A percentile compares a stretch with the other conserved stretches of the same genome.
phyloP scores from a whole-genome alignment of 2,113 vertebrate genomes.

The Montifringilla adamsi region DNA sequence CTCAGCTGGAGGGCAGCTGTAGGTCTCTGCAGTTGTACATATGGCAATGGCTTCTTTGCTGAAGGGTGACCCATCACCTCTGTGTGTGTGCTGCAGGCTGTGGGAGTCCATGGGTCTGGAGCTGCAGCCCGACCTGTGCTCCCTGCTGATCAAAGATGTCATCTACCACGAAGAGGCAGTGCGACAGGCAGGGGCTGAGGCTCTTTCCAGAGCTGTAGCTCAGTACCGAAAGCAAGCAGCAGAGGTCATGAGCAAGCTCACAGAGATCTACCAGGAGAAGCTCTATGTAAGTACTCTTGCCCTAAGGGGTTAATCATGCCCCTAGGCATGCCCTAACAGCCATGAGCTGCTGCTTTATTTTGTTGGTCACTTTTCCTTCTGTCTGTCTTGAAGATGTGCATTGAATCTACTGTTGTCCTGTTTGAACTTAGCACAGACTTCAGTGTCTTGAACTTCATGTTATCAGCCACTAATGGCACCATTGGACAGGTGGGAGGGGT shows the following conservation, averaged over 20 bases:
- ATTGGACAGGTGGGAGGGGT: not conserved
- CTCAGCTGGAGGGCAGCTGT: not conserved
- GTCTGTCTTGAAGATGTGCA: not conserved
- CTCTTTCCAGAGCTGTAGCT: conserved; percentile 87
- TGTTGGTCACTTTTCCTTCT: not conserved
- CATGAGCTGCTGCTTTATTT: not conserved
- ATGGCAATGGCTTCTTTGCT: not conserved
- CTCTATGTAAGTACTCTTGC: conserved; percentile 85
- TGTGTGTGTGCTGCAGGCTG: conserved; percentile 73
- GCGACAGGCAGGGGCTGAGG: conserved; percentile 87
- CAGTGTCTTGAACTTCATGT: not conserved
- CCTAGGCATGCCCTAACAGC: not conserved
- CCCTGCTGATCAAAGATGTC: conserved; percentile 89
- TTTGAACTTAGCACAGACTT: not conserved
- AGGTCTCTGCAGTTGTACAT: not conserved
- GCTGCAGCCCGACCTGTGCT: conserved; percentile 88
- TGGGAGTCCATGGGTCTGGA: conserved; percentile 88
- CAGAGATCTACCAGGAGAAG: conserved; percentile 93
- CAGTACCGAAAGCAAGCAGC: conserved; percentile 84
- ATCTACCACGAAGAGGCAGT: conserved; percentile 91
- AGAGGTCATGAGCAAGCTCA: conserved; percentile 85
- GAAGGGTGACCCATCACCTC: not conserved
- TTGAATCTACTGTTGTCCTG: not conserved
- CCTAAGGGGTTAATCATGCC: not conserved
- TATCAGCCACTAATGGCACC: not conserved